Evolutionary conservation across 2,113 vertebrate genomes (phyloP).

Genomic region (Protobothrops flavoviridis): DNA sequence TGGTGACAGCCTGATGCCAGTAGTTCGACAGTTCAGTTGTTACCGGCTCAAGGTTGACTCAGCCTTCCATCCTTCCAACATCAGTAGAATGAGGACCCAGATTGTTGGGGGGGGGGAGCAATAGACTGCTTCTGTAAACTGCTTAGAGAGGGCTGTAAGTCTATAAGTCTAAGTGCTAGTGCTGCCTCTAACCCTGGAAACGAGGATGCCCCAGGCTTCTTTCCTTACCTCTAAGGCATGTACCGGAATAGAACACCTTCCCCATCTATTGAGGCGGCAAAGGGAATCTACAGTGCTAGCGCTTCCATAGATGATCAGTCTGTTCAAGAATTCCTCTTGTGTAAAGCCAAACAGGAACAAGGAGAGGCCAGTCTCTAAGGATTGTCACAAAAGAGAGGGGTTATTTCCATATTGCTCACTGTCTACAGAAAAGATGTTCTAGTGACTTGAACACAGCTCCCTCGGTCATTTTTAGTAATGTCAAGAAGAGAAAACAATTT

Average conservation of each 20-base stretch:
- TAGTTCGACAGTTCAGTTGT: too few species aligned
- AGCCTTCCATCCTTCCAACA: too few species aligned
- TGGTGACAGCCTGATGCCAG: too few species aligned
- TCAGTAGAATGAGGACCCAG: too few species aligned
- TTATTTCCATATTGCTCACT: accelerated
- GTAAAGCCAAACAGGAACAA: constrained; percentile 84
- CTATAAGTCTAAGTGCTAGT: too few species aligned
- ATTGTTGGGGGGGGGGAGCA: too few species aligned
- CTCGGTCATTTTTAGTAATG: background rate
- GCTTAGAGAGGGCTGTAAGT: too few species aligned
- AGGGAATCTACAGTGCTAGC: constrained; percentile 85
- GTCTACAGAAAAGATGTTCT: accelerated
- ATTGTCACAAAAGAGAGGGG: background rate
- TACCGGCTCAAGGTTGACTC: too few species aligned
- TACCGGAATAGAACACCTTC: constrained; percentile 92
- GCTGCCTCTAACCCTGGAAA: too few species aligned
- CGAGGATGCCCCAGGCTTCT: background rate
- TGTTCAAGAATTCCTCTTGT: constrained; percentile 88
- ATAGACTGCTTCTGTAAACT: too few species aligned
- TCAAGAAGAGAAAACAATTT: background rate
- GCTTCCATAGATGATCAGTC: constrained; percentile 88
- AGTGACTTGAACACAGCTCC: background rate
- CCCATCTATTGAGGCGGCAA: constrained; percentile 92
- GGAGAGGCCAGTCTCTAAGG: constrained; percentile 78
- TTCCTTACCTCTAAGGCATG: constrained; percentile 84